These are phyloP conservation scores for Rhagoletis pomonella DNA, from an alignment of 1,140 invertebrate species.

Conservation along the genomic window DNA sequence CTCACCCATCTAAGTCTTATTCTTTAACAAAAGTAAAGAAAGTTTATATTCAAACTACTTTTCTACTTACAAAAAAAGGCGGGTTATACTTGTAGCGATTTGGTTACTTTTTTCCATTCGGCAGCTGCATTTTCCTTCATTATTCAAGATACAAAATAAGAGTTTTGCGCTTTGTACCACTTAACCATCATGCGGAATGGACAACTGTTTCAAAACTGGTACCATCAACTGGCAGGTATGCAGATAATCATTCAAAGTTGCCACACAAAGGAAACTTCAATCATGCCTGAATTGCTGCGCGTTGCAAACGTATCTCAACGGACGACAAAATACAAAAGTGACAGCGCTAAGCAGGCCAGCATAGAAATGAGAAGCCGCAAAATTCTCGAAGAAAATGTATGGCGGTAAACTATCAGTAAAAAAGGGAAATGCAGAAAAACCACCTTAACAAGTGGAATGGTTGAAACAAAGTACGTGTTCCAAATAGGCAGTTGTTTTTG, in stretches of 20 bases:
- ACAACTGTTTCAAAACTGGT: constrained; percentile 24
- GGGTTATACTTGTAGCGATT: too few species aligned
- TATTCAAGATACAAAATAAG: constrained; percentile 8
- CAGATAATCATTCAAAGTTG: constrained; percentile 2
- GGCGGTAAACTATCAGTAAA: not conserved
- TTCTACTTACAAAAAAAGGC: too few species aligned
- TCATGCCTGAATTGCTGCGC: constrained; percentile 24
- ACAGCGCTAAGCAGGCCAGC: not conserved
- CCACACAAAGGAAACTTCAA: constrained; percentile 19
- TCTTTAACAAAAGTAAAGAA: too few species aligned
- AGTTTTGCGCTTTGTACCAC: not conserved
- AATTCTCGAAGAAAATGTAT: not conserved
- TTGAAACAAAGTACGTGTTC: constrained; percentile 22
- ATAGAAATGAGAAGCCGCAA: not conserved
- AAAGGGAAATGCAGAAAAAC: not conserved
- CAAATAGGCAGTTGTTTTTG: not conserved
- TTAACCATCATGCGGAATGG: not conserved
- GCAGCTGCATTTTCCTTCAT: not conserved
- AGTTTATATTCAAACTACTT: too few species aligned
- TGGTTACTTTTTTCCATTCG: too few species aligned
- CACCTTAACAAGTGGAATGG: not conserved
- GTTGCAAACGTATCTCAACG: too few species aligned
- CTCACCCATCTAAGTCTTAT: too few species aligned
- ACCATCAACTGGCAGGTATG: not conserved
- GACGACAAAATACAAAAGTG: not conserved